Evolutionary conservation across 2,113 vertebrate genomes (phyloP).

Genomic region (Vidua chalybeata): DNA sequence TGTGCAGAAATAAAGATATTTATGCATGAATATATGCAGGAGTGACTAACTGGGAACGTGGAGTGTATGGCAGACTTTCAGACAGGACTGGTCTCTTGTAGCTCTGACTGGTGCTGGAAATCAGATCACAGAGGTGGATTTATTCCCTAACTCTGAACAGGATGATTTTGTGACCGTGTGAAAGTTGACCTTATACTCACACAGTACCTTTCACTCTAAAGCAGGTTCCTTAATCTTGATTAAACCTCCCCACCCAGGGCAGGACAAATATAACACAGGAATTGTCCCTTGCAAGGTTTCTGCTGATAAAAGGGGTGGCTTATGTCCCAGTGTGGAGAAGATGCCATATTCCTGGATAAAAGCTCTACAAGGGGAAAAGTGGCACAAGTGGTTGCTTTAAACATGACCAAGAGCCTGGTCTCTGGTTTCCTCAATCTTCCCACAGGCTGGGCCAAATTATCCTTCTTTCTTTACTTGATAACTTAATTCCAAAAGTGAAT

Average conservation of each 20-base stretch:
- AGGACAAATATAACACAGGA: neutral
- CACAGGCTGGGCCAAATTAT: neutral
- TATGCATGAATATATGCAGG: neutral
- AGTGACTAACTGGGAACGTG: neutral
- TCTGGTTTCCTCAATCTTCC: neutral
- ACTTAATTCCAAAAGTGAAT: neutral
- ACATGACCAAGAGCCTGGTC: rapidly evolving
- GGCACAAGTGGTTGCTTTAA: neutral
- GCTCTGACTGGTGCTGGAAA: neutral
- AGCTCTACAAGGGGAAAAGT: neutral
- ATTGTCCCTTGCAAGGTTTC: neutral
- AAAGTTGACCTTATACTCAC: neutral
- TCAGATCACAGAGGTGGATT: neutral
- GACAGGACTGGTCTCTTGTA: neutral
- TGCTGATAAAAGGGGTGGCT: neutral
- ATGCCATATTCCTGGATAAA: neutral
- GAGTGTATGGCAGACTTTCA: neutral
- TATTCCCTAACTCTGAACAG: neutral
- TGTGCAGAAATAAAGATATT: neutral
- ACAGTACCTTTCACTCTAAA: neutral
- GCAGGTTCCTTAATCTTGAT: neutral
- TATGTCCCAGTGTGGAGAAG: neutral
- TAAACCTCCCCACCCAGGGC: rapidly evolving
- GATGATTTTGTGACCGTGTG: neutral
- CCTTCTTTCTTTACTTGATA: neutral